These are phyloP conservation scores for Mesorhabditis spiculigera DNA, from an alignment of 2,888 invertebrate species.

Conservation along the genomic window DNA sequence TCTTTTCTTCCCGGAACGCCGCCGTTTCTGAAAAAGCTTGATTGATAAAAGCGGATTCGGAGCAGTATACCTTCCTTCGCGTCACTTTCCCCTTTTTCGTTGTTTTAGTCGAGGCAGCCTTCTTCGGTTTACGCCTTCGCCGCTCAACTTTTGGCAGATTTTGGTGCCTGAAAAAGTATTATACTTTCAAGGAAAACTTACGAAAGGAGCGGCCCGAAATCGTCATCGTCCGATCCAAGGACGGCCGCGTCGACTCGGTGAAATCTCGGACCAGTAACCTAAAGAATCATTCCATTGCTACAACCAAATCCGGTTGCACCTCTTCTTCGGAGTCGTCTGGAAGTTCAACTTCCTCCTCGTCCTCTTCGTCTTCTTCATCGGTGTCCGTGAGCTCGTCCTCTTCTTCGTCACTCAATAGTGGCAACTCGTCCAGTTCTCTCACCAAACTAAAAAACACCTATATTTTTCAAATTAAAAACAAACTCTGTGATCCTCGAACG, in stretches of 20 bases:
- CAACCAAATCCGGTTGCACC: too few species aligned
- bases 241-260: neutral
- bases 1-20: neutral
- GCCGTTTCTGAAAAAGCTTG: neutral
- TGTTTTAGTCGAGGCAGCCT: neutral
- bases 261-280: too few species aligned
- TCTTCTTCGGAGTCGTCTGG: neutral
- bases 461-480: neutral
- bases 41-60: neutral
- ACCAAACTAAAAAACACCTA: too few species aligned
- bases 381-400: neutral
- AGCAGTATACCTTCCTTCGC: neutral
- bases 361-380: constrained; percentile 4
- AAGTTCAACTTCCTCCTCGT: constrained; percentile 3
- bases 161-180: neutral
- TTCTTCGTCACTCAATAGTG: neutral
- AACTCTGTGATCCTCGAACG: neutral
- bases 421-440: neutral
- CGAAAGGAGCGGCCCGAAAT: neutral
- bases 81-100: neutral
- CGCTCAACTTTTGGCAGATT: neutral
- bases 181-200: neutral
- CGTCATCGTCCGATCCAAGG: neutral
- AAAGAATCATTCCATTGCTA: too few species aligned
- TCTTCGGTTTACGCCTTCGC: neutral